A percentile compares a stretch with the other conserved stretches of the same genome.
Conservation (phyloP, 1,140 invertebrate species). For the Meteorus sp. region DNA sequence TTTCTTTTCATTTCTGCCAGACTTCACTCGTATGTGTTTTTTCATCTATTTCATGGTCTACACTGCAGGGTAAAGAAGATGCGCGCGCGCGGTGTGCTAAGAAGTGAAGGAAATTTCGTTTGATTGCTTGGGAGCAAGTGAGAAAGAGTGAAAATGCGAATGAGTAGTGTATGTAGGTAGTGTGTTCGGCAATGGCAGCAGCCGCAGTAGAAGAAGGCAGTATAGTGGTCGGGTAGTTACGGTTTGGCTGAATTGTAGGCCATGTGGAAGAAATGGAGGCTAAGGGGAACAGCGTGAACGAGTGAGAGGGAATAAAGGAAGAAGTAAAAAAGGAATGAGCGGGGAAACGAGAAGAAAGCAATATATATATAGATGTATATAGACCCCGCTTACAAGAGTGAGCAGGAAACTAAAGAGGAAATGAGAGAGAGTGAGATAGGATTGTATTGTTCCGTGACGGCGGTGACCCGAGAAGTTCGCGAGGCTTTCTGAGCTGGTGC, state of each 20-base stretch:
- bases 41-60: constrained; percentile 1
- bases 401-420: too few species aligned
- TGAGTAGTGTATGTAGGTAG: not conserved
- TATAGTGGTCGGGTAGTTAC: not conserved
- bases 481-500: constrained; percentile 31
- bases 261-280: constrained; percentile 24
- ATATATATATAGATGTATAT: too few species aligned
- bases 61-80: not conserved
- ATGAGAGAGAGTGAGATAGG: constrained; percentile 23
- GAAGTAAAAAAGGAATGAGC: constrained; percentile 31
- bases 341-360: constrained; percentile 39
- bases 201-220: too few species aligned
- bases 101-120: not conserved
- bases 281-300: constrained; percentile 33
- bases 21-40: not conserved
- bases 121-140: too few species aligned
- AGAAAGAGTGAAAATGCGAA: not conserved
- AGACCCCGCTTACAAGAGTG: too few species aligned
- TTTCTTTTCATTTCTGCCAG: not conserved
- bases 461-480: constrained; percentile 46
- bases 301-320: constrained; percentile 38
- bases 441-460: constrained; percentile 47
- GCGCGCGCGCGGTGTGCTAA: not conserved
- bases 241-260: constrained; percentile 27
- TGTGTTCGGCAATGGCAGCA: too few species aligned